Conservation (phyloP, 2,113 vertebrate species). For the Entomyzon cyanotis region DNA sequence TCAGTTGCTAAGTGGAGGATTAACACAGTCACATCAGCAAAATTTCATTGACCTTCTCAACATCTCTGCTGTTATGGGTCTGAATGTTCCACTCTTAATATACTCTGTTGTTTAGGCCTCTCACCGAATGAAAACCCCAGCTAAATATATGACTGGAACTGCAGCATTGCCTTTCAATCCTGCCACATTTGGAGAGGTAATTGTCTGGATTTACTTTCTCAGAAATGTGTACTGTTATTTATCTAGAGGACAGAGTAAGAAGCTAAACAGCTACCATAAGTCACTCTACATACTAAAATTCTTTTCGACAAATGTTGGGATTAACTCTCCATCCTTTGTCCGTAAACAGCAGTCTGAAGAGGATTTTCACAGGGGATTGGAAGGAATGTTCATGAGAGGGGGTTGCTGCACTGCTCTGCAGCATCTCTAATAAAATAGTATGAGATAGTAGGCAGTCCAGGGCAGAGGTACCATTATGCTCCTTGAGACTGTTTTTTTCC, state of each 20-base stretch:
- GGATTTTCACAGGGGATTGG: not conserved
- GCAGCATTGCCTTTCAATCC: slow-evolving; percentile 92
- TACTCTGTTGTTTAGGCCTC: slow-evolving; percentile 80
- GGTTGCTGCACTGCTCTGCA: not conserved
- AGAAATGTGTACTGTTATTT: not conserved
- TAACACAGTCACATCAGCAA: not conserved
- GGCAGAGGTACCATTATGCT: not conserved
- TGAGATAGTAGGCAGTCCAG: not conserved
- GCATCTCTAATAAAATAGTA: not conserved
- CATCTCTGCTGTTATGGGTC: not conserved
- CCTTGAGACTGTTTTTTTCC: not conserved
- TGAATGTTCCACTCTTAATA: not conserved
- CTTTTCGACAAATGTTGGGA: not conserved
- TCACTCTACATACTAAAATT: not conserved
- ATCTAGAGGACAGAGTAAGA: not conserved
- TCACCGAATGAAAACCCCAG: slow-evolving; percentile 93
- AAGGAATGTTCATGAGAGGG: not conserved
- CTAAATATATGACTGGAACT: slow-evolving; percentile 91
- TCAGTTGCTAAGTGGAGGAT: not conserved
- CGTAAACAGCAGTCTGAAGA: not conserved
- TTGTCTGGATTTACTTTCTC: not conserved
- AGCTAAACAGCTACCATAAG: not conserved
- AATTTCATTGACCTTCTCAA: slow-evolving; percentile 7
- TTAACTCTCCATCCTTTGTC: not conserved
- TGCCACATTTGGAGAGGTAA: slow-evolving; percentile 93